A percentile compares a stretch with the other conserved stretches of the same genome.
These are phyloP conservation scores for Cataglyphis rosenhaueri DNA, from an alignment of 2,888 invertebrate species.

Conservation along the genomic window DNA sequence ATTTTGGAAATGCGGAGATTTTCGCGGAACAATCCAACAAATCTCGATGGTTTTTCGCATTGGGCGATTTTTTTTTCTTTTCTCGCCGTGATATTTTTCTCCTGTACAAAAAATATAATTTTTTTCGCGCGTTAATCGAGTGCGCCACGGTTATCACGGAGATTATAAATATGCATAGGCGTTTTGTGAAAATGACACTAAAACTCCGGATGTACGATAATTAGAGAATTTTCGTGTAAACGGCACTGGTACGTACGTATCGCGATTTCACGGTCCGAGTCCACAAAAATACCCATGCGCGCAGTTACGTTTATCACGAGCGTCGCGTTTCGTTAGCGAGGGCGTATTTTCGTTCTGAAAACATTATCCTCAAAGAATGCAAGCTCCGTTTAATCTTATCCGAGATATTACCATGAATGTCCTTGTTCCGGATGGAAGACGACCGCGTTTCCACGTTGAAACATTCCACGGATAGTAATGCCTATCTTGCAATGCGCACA, in stretches of 20 bases:
- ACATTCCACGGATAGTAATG: constrained; percentile 69
- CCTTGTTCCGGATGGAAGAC: constrained; percentile 72
- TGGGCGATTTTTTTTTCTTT: background rate
- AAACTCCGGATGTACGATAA: constrained; percentile 41
- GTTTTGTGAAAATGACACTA: constrained; percentile 40
- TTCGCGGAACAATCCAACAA: constrained; percentile 21
- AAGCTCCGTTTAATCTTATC: constrained; percentile 74
- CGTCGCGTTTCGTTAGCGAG: constrained; percentile 36
- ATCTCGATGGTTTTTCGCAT: constrained; percentile 28
- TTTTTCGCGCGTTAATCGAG: constrained; percentile 42
- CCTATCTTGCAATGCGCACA: constrained; percentile 47
- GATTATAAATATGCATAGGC: constrained; percentile 50
- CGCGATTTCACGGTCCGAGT: constrained; percentile 51
- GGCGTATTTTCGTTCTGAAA: constrained; percentile 64
- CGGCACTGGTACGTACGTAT: constrained; percentile 26
- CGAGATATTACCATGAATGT: constrained; percentile 74
- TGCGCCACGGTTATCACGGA: constrained; percentile 37
- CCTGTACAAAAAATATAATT: constrained; percentile 31
- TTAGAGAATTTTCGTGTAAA: constrained; percentile 49
- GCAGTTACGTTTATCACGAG: constrained; percentile 38
- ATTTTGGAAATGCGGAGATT: constrained; percentile 23
- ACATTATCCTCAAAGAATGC: constrained; percentile 69
- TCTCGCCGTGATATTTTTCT: background rate
- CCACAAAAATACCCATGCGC: constrained; percentile 25
- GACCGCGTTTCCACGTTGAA: constrained; percentile 69